Evolutionary conservation across 2,888 invertebrate species (phyloP).

Genomic region (Mimas tiliae): DNA sequence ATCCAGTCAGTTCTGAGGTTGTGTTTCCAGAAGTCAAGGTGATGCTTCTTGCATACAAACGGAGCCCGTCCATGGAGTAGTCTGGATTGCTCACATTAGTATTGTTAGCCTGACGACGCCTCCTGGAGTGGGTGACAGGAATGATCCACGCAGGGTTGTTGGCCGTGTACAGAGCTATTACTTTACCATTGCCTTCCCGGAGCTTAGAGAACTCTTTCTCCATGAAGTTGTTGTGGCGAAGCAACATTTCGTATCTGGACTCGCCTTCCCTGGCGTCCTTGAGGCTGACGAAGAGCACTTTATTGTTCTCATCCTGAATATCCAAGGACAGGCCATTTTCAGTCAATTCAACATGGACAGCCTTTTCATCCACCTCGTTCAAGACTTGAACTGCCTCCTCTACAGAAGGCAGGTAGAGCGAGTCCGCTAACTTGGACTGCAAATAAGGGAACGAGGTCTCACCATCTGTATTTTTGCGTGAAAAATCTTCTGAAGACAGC

Average conservation of each 20-base stretch:
- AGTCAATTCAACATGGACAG: conserved; percentile 66
- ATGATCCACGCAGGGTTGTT: conserved; percentile 80
- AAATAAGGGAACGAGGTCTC: conserved; percentile 69
- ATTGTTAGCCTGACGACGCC: conserved; percentile 56
- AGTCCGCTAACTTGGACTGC: conserved; percentile 54
- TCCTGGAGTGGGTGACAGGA: conserved; percentile 52
- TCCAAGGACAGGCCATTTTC: conserved; percentile 67
- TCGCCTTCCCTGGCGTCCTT: conserved; percentile 85
- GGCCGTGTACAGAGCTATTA: conserved; percentile 85
- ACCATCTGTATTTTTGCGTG: conserved; percentile 71
- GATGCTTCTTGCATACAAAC: conserved; percentile 50
- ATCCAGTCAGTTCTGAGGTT: conserved; percentile 22
- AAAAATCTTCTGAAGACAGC: conserved; percentile 86
- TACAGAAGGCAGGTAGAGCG: conserved; percentile 86
- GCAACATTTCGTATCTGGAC: conserved; percentile 80
- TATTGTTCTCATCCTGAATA: conserved; percentile 69
- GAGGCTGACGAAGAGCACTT: conserved; percentile 82
- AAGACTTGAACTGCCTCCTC: conserved; percentile 84
- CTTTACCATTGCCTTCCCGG: conserved; percentile 66
- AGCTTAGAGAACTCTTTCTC: conserved; percentile 79
- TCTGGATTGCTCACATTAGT: conserved; percentile 30
- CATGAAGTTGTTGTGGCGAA: conserved; percentile 86
- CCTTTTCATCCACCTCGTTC: conserved; percentile 72
- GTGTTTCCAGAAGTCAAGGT: conserved; percentile 26
- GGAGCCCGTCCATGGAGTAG: conserved; percentile 51